Percentiles rank a stretch among this genome's conserved stretches.
These are phyloP conservation scores for Acanthoscelides obtectus DNA, from an alignment of 2,888 invertebrate genomes.

Conservation along the genomic window DNA sequence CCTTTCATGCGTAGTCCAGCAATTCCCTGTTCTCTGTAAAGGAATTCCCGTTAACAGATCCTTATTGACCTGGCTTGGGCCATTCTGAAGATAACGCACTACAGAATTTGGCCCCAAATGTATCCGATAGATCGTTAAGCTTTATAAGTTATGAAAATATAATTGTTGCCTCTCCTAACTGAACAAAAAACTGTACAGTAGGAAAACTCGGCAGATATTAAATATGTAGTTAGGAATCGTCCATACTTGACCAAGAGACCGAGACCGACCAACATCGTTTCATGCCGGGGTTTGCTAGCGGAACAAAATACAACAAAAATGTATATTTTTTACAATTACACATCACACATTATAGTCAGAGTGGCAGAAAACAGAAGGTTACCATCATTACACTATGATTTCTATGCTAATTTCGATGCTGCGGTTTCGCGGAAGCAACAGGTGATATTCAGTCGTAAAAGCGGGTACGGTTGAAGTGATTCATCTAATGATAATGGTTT, in stretches of 20 bases:
- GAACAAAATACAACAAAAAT: conserved; percentile 11
- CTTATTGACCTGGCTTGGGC: too few species aligned
- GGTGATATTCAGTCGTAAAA: too few species aligned
- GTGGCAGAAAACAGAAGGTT: conserved; percentile 8
- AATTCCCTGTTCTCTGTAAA: too few species aligned
- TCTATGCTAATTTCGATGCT: background rate
- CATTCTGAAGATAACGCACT: too few species aligned
- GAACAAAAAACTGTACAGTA: background rate
- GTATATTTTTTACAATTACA: conserved; percentile 6
- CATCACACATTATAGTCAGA: background rate
- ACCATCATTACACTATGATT: background rate
- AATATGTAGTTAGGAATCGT: background rate
- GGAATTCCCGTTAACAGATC: too few species aligned
- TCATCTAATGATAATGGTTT: too few species aligned
- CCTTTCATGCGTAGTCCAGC: too few species aligned
- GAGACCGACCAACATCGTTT: conserved; percentile 14
- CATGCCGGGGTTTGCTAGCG: conserved; percentile 15
- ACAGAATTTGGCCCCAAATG: too few species aligned
- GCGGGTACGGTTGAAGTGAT: too few species aligned
- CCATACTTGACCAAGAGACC: conserved; percentile 17
- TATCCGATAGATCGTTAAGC: too few species aligned
- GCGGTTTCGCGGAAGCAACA: background rate
- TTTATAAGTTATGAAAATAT: background rate
- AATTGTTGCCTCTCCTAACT: background rate
- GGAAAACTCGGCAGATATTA: background rate